These are phyloP conservation scores for Desmodus rotundus DNA, from an alignment of 2,113 vertebrate genomes.

Conservation along the genomic window DNA sequence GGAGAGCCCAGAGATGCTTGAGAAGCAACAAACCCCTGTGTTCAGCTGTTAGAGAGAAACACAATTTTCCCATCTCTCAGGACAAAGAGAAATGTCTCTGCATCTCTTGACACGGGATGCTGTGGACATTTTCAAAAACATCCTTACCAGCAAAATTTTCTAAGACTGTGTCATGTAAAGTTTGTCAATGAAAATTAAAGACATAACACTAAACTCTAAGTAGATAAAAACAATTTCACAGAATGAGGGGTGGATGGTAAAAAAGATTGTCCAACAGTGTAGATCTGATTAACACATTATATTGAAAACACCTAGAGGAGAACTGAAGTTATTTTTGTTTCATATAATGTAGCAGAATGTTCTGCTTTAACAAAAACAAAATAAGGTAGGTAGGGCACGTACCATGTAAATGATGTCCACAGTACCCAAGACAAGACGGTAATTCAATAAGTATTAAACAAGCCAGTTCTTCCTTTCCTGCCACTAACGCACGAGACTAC, in stretches of 20 bases:
- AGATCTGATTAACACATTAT: not conserved
- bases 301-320: not conserved
- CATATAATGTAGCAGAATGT: not conserved
- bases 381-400: not conserved
- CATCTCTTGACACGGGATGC: not conserved
- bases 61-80: not conserved
- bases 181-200: not conserved
- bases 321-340: not conserved
- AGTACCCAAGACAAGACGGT: not conserved
- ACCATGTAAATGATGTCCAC: not conserved
- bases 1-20: not conserved
- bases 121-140: not conserved
- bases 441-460: slow-evolving; percentile 2
- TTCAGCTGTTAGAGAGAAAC: not conserved
- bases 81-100: not conserved
- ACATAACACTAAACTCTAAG: not conserved
- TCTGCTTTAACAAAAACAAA: not conserved
- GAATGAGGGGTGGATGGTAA: not conserved
- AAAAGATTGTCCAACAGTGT: not conserved
- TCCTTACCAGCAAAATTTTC: not conserved
- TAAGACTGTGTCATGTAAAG: not conserved
- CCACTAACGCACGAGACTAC: not conserved
- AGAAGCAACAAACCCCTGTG: not conserved
- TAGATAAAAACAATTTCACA: not conserved
- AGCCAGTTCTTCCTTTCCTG: not conserved